These are phyloP conservation scores for Cyclopterus lumpus DNA, from an alignment of 2,797 vertebrate species.

Conservation along the genomic window DNA sequence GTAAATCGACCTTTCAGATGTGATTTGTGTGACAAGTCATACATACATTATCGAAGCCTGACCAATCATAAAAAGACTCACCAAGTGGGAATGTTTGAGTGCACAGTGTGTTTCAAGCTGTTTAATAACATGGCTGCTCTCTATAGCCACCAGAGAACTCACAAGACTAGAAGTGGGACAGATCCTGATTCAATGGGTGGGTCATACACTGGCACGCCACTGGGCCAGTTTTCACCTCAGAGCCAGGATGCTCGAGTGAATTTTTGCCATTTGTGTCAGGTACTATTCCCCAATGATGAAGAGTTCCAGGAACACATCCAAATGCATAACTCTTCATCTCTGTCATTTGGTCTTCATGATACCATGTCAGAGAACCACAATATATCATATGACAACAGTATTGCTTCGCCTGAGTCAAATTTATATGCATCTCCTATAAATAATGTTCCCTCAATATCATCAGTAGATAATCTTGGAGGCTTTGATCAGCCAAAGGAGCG, in stretches of 20 bases:
- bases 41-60: slow-evolving; percentile 85
- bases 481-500: slow-evolving; percentile 70
- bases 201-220: slow-evolving; percentile 40
- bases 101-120: slow-evolving; percentile 83
- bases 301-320: slow-evolving; percentile 86
- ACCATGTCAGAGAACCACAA: slow-evolving; percentile 72
- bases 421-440: slow-evolving; percentile 77
- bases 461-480: slow-evolving; percentile 67
- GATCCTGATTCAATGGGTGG: slow-evolving; percentile 36
- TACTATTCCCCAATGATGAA: slow-evolving; percentile 80
- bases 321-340: slow-evolving; percentile 85
- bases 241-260: slow-evolving; percentile 69
- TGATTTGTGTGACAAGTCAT: slow-evolving; percentile 84
- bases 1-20: slow-evolving; percentile 81
- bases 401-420: slow-evolving; percentile 78
- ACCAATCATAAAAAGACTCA: slow-evolving; percentile 87
- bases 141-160: slow-evolving; percentile 90
- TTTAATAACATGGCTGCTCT: slow-evolving; percentile 91
- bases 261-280: slow-evolving; percentile 85
- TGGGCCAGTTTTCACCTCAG: slow-evolving; percentile 72
- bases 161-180: slow-evolving; percentile 73
- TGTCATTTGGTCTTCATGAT: slow-evolving; percentile 77
- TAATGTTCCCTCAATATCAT: slow-evolving; percentile 70
- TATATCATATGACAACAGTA: slow-evolving; percentile 78
- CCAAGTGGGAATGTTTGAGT: slow-evolving; percentile 84